These are phyloP conservation scores for Pogonocherus hispidulus DNA, from an alignment of 2,888 invertebrate genomes.

Conservation along the genomic window DNA sequence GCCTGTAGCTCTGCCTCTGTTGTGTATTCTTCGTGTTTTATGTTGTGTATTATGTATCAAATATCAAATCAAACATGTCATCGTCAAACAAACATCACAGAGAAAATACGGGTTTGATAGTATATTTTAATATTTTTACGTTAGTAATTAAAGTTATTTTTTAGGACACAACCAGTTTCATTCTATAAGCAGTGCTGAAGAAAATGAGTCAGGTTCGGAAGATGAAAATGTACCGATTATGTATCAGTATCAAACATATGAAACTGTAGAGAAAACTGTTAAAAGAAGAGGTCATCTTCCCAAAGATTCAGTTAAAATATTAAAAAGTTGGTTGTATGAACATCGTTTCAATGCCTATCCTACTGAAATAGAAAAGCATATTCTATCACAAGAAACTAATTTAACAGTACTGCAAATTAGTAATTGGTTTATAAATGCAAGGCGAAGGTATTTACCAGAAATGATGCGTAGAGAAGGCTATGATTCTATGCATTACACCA, in stretches of 20 bases:
- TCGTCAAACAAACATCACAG: conserved; percentile 52
- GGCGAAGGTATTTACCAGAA: conserved; percentile 65
- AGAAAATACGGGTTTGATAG: conserved; percentile 47
- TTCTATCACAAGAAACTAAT: conserved; percentile 66
- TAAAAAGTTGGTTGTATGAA: conserved; percentile 67
- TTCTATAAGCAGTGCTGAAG: conserved; percentile 60
- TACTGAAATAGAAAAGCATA: conserved; percentile 67
- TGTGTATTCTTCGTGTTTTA: too few species aligned
- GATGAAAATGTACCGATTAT: conserved; percentile 58
- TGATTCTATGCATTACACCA: conserved; percentile 67
- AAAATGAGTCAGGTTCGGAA: conserved; percentile 58
- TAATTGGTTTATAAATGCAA: conserved; percentile 68
- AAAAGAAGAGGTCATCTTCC: conserved; percentile 66
- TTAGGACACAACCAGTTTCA: conserved; percentile 56
- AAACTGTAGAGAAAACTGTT: conserved; percentile 55
- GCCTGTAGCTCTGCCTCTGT: too few species aligned
- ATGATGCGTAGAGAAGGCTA: conserved; percentile 68
- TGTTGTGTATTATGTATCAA: too few species aligned
- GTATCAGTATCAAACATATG: conserved; percentile 53
- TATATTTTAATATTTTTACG: not conserved
- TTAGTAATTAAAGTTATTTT: too few species aligned
- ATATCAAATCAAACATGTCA: conserved; percentile 48
- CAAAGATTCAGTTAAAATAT: conserved; percentile 66
- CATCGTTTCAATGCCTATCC: conserved; percentile 68
- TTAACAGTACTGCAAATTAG: conserved; percentile 67